Evolutionary conservation across 2,888 invertebrate species (phyloP), one percentile per base, ranked within the genome.

Genomic region (Eupithecia abbreviata): DNA sequence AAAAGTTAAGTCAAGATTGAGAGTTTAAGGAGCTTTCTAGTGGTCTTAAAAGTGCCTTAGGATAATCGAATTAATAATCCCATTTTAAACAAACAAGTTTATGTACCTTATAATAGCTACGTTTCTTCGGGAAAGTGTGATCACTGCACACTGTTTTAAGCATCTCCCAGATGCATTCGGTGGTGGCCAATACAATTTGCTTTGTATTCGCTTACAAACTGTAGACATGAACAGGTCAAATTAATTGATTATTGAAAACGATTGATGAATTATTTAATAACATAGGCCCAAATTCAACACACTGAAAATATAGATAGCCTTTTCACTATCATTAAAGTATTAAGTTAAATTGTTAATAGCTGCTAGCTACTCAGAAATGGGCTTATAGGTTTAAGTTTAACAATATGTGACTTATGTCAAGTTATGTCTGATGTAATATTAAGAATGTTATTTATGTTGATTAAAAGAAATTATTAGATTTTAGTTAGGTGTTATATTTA

Each of bases 401-500:
- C 2, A 41, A 65, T 41, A 66, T 42, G 66, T 58, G 10, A 65
- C 72, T 13, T 51, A 43, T 6, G 13, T 41, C 42, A 42, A 42
- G 3, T 42, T n/a, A n/a, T 66, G 65, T 67, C 47, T 68, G 66
- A 71, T 55, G 18, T 49, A n/a, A 72, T 51, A 5, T 5, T 47
- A 49, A 67, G 51, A 30, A 43, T 77, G 73, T 77, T 72, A 51
- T 75, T 49, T 71, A 73, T 75, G 73, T 65, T 49, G 58, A 51
- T 68, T 45, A 49, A 79, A 74, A 73, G 77, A 78, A 77, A 77
- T 79, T 79, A 77, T 65, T 77, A 77, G 76, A 62, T 74, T 77
- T 65, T 74, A 49, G 58, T 76, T 74, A 67, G 71, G 76, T 18
- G 49, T 75, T 84, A 80, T 87, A 87, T 88, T 87, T 87, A 87